Evolutionary conservation across 2,113 vertebrate species (phyloP).

Genomic region (Psophia crepitans): DNA sequence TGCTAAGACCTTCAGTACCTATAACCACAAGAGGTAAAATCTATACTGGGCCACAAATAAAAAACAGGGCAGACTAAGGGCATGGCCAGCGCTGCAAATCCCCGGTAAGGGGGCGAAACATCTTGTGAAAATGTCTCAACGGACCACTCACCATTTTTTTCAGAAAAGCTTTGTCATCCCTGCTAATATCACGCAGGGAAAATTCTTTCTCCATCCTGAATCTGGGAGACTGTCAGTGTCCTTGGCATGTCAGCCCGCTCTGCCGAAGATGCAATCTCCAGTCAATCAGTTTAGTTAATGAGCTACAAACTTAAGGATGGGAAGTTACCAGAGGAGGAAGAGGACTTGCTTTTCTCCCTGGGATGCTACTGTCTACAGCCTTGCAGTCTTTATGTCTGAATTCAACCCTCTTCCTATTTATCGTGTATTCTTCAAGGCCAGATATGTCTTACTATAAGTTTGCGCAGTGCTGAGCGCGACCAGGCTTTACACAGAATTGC

Average conservation of each 20-base stretch:
- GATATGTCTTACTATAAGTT: background rate
- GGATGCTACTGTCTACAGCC: background rate
- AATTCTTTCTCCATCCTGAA: background rate
- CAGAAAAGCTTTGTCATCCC: background rate
- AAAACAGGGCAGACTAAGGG: background rate
- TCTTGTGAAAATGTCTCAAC: background rate
- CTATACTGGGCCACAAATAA: background rate
- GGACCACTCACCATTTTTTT: background rate
- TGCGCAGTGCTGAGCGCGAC: background rate
- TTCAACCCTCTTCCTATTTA: background rate
- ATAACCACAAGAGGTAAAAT: background rate
- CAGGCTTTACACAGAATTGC: too few relatives aligned
- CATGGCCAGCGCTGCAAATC: background rate
- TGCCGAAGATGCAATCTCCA: background rate
- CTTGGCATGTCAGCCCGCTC: background rate
- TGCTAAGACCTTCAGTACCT: conserved; percentile 17
- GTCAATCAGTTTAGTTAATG: background rate
- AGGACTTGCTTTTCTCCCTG: background rate
- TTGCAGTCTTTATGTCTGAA: background rate
- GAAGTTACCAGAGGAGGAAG: background rate
- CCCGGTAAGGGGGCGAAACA: background rate
- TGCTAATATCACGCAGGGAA: background rate
- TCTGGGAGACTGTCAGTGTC: background rate
- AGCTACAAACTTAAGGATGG: background rate
- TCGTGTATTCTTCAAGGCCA: background rate